Conservation (phyloP, 2,797 vertebrate species). For the Lagorchestes hirsutus region DNA sequence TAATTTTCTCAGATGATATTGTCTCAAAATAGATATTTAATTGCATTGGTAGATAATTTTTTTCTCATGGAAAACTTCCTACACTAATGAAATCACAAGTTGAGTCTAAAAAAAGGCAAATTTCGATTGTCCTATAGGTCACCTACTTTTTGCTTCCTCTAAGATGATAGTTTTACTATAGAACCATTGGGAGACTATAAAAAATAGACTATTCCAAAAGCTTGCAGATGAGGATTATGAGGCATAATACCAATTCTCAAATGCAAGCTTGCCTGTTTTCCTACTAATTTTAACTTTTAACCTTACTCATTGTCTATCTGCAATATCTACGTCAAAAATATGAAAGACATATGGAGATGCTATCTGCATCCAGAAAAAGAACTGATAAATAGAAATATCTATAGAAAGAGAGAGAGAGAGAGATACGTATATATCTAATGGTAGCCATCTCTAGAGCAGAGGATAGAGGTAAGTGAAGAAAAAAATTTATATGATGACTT, state of each 20-base stretch:
- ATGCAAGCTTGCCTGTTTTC: neutral
- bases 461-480: too few relatives aligned
- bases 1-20: neutral
- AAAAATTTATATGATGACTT: too few relatives aligned
- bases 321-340: neutral
- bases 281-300: neutral
- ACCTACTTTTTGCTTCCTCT: neutral
- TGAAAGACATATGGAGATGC: neutral
- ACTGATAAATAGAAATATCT: neutral
- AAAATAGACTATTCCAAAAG: neutral
- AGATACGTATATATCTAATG: too few relatives aligned
- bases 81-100: neutral
- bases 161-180: neutral
- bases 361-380: neutral
- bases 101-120: neutral
- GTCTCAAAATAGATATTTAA: neutral
- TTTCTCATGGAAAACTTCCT: neutral
- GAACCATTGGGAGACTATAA: neutral
- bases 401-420: neutral
- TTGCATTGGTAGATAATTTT: neutral
- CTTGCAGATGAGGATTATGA: neutral
- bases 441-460: too few relatives aligned
- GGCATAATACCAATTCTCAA: neutral
- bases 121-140: neutral
- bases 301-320: neutral